These are phyloP conservation scores for Umimayanthus kanabou DNA, from an alignment of 92 coral and sea anemone genomes.

Conservation along the genomic window DNA sequence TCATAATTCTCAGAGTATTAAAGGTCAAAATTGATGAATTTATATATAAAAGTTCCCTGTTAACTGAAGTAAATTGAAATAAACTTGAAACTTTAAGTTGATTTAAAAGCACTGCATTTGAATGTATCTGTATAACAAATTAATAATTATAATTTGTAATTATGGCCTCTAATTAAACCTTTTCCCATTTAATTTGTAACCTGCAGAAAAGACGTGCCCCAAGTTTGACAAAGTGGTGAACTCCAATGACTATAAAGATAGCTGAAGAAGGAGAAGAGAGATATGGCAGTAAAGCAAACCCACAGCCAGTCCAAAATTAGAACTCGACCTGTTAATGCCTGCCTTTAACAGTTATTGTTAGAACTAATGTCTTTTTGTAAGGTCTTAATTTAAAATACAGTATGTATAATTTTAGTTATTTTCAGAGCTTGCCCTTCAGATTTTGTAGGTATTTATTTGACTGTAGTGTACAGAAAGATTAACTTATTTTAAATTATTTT, in stretches of 20 bases:
- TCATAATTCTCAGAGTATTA: too few relatives aligned
- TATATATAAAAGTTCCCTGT: too few relatives aligned
- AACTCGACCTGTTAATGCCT: not conserved
- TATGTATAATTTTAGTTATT: not conserved
- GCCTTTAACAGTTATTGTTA: not conserved
- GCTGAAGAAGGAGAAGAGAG: constrained; percentile 25
- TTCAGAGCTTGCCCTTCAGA: not conserved
- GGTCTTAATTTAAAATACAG: not conserved
- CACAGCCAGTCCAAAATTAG: not conserved
- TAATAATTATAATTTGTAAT: too few relatives aligned
- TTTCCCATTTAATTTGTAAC: constrained; percentile 28
- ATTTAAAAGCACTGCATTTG: not conserved
- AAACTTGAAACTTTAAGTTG: too few relatives aligned
- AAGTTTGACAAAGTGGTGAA: constrained; percentile 48
- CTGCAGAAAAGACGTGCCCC: constrained; percentile 43
- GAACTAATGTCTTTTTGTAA: not conserved
- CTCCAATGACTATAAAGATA: constrained; percentile 1
- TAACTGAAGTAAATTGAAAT: too few relatives aligned
- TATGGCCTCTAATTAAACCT: constrained; percentile 1
- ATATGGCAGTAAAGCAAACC: not conserved
- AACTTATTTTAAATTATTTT: not conserved
- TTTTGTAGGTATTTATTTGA: not conserved
- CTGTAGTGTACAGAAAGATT: not conserved
- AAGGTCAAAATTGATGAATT: too few relatives aligned
- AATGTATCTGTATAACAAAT: too few relatives aligned